phyloP scores from a whole-genome alignment of 1,140 invertebrate species.

The Dendrolimus kikuchii region DNA sequence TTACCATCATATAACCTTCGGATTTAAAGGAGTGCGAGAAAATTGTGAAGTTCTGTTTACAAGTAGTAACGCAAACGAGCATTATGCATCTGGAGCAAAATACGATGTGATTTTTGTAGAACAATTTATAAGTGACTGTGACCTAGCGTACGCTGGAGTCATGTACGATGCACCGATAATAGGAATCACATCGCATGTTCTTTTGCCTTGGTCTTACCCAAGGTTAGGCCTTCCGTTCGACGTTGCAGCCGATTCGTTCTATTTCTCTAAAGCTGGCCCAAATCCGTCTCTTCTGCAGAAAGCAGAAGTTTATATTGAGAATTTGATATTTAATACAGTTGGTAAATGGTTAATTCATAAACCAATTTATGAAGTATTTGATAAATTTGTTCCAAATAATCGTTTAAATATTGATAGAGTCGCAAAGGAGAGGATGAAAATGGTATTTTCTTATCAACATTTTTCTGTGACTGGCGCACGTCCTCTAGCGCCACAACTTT shows the following conservation, averaged over 20 bases:
- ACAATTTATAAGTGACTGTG: conserved; percentile 77
- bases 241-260: conserved; percentile 6
- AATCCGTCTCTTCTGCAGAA: conserved; percentile 68
- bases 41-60: conserved; percentile 58
- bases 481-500: conserved; percentile 71
- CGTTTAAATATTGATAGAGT: conserved; percentile 72
- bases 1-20: conserved; percentile 19
- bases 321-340: conserved; percentile 17
- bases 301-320: conserved; percentile 30
- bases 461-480: conserved; percentile 73
- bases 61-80: conserved; percentile 41
- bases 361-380: conserved; percentile 42
- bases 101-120: conserved; percentile 78
- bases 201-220: conserved; percentile 71
- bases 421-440: conserved; percentile 68
- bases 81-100: conserved; percentile 39
- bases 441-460: conserved; percentile 78
- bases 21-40: conserved; percentile 2
- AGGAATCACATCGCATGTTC: conserved; percentile 58
- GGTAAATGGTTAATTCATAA: conserved; percentile 31
- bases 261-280: conserved; percentile 66
- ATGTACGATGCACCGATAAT: conserved; percentile 73
- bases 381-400: conserved; percentile 65
- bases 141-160: conserved; percentile 72
- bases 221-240: conserved; percentile 58